Percentiles rank a stretch among this genome's conserved stretches.
These are phyloP conservation scores for Lampris megalopsis DNA, from an alignment of 2,113 vertebrate species.

Conservation along the genomic window DNA sequence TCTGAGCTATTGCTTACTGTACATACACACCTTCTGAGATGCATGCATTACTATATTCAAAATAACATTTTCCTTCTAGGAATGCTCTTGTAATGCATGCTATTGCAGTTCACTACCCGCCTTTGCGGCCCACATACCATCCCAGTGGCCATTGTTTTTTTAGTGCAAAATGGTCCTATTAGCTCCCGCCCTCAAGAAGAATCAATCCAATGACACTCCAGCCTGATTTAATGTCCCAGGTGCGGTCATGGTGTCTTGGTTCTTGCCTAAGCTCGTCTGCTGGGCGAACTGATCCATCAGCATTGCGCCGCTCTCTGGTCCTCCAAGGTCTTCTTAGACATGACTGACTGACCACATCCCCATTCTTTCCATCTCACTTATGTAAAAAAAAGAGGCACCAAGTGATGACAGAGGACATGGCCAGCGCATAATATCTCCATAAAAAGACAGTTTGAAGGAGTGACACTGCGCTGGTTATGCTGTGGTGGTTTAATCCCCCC, in stretches of 20 bases:
- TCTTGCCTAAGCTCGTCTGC: constrained; percentile 49
- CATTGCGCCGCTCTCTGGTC: constrained; percentile 56
- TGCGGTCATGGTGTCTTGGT: constrained; percentile 63
- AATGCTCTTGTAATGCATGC: not conserved
- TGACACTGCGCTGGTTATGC: constrained; percentile 36
- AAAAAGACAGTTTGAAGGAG: constrained; percentile 62
- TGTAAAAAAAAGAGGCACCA: constrained; percentile 53
- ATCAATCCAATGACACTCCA: constrained; percentile 55
- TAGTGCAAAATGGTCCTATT: constrained; percentile 53
- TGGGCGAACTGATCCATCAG: constrained; percentile 63
- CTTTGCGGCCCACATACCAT: constrained; percentile 4
- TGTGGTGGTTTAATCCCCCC: not conserved
- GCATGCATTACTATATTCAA: constrained; percentile 16
- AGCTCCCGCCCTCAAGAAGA: constrained; percentile 34
- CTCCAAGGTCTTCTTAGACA: constrained; percentile 79
- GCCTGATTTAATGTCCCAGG: constrained; percentile 59
- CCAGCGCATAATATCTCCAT: constrained; percentile 70
- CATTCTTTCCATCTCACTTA: constrained; percentile 72
- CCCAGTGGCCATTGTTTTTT: constrained; percentile 27
- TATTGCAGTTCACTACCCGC: constrained; percentile 8
- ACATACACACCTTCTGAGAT: not conserved
- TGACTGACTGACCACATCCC: constrained; percentile 75
- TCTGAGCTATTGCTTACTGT: constrained; percentile 1
- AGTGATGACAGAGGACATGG: constrained; percentile 62
- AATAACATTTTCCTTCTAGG: not conserved